phyloP scores from a whole-genome alignment of 2,888 invertebrate species.

The Gasteruption jaculator region DNA sequence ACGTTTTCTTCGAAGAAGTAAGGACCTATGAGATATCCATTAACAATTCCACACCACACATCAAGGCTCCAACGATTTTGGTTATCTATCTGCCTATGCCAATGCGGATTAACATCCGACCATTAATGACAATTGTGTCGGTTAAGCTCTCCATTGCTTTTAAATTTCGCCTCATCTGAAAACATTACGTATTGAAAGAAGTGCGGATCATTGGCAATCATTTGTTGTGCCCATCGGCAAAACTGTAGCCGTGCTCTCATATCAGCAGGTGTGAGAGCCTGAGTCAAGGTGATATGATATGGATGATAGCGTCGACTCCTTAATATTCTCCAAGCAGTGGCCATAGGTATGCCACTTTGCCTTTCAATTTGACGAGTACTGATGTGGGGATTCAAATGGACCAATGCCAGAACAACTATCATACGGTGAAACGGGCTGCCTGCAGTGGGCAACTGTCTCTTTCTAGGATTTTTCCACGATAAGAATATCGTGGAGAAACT shows the following conservation, averaged over 20 bases:
- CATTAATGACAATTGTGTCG: conserved; percentile 32
- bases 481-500: no score
- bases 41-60: conserved; percentile 21
- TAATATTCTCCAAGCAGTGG: conserved; percentile 10
- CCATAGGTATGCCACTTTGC: conserved; percentile 3
- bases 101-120: conserved; percentile 30
- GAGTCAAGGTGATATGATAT: conserved; percentile 17
- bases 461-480: no score
- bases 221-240: conserved; percentile 14
- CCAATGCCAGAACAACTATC: no score
- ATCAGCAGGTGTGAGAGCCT: conserved; percentile 12
- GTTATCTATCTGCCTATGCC: conserved; percentile 22
- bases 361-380: conserved; percentile 8
- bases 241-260: no score
- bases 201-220: conserved; percentile 12
- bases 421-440: no score
- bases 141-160: conserved; percentile 27
- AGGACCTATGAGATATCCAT: no score
- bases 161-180: conserved; percentile 31
- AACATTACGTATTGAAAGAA: conserved; percentile 25
- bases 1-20: no score
- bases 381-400: conserved; percentile 2
- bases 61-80: conserved; percentile 27
- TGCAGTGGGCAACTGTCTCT: no score
- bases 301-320: conserved; percentile 11